A percentile compares a stretch with the other conserved stretches of the same genome.
These are phyloP conservation scores for Eumerus sabulonum DNA, from an alignment of 2,888 invertebrate genomes.

Conservation along the genomic window DNA sequence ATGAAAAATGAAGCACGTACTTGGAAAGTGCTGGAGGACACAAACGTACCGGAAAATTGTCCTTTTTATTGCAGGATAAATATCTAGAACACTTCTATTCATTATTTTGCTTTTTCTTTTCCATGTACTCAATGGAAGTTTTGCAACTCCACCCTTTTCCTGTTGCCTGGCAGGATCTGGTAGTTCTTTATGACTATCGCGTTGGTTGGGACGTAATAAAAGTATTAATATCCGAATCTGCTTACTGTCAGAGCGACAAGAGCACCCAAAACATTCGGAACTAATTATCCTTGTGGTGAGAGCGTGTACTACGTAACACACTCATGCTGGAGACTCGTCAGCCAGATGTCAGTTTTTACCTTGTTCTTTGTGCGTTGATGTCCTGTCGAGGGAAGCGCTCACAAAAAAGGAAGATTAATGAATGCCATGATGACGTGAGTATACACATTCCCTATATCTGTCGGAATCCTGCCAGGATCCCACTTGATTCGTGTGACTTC, in stretches of 20 bases:
- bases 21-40: slow-evolving; percentile 14
- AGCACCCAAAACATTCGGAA: slow-evolving; percentile 57
- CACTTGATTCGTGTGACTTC: too few relatives aligned
- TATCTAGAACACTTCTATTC: slow-evolving; percentile 39
- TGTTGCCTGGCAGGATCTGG: slow-evolving; percentile 32
- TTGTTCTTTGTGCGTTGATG: slow-evolving; percentile 17
- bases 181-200: slow-evolving; percentile 3
- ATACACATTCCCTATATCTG: too few relatives aligned
- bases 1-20: slow-evolving; percentile 39
- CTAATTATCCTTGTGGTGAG: slow-evolving; percentile 55
- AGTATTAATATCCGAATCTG: slow-evolving; percentile 62
- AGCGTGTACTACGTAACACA: slow-evolving; percentile 31
- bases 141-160: slow-evolving; percentile 44
- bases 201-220: slow-evolving; percentile 36
- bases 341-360: neutral
- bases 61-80: slow-evolving; percentile 41
- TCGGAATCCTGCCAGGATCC: too few relatives aligned
- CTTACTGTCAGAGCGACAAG: slow-evolving; percentile 47
- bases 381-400: slow-evolving; percentile 11
- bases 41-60: slow-evolving; percentile 45
- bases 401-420: slow-evolving; percentile 16
- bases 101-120: neutral
- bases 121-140: neutral
- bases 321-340: slow-evolving; percentile 1
- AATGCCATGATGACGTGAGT: slow-evolving; percentile 33